Percentiles rank a stretch among this genome's conserved stretches.
These are phyloP conservation scores for Littorina saxatilis DNA, from an alignment of 1,140 invertebrate species.

Conservation along the genomic window DNA sequence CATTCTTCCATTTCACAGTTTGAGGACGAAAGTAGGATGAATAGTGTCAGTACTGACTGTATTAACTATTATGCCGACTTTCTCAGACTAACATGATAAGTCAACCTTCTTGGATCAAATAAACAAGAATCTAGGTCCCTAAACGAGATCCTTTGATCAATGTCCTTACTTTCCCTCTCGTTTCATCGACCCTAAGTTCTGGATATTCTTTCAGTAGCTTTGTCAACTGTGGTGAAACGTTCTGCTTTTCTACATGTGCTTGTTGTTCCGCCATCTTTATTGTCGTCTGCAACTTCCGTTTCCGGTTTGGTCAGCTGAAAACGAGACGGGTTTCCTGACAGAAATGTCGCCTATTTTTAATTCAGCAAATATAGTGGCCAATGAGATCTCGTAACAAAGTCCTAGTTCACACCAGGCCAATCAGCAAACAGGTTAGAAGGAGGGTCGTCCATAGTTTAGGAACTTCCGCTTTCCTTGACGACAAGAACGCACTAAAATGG, in stretches of 20 bases:
- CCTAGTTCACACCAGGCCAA: neutral
- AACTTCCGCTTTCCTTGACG: conserved; percentile 58
- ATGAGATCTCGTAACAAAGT: neutral
- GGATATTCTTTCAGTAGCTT: conserved; percentile 46
- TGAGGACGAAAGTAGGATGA: too few species aligned
- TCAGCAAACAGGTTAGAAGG: neutral
- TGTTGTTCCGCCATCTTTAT: conserved; percentile 48
- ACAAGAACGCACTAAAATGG: conserved; percentile 57
- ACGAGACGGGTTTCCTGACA: too few species aligned
- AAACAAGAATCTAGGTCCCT: too few species aligned
- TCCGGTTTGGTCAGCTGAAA: too few species aligned
- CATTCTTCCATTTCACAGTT: too few species aligned
- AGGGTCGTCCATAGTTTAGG: conserved; percentile 5
- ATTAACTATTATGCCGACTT: too few species aligned
- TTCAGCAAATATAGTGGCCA: neutral
- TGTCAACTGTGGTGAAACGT: conserved; percentile 30
- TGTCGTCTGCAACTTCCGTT: conserved; percentile 42
- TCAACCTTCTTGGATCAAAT: too few species aligned
- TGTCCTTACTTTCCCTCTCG: conserved; percentile 42
- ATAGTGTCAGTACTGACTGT: too few species aligned
- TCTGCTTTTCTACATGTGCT: conserved; percentile 35
- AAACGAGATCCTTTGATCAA: too few species aligned
- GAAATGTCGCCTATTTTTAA: too few species aligned
- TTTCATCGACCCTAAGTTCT: conserved; percentile 37
- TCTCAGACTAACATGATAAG: too few species aligned